phyloP scores from a whole-genome alignment of 2,888 invertebrate genomes.

The Cryptophagus acutangulus region DNA sequence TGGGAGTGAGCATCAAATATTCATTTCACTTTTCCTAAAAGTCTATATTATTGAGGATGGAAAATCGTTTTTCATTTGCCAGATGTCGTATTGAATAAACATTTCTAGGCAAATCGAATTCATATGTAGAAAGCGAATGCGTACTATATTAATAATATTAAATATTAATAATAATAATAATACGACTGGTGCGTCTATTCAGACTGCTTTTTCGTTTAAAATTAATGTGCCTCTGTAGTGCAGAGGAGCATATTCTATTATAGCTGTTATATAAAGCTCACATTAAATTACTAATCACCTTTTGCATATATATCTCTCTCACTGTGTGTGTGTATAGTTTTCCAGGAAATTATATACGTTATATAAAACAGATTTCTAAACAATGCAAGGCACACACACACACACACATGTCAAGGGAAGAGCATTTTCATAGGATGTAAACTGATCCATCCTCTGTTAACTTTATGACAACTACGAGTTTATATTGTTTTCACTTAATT shows the following conservation, averaged over 20 bases:
- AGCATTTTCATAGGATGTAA: constrained; percentile 3
- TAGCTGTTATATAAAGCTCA: not conserved
- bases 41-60: not conserved
- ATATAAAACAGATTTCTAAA: not conserved
- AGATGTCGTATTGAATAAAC: constrained; percentile 20
- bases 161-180: not conserved
- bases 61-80: constrained; percentile 13
- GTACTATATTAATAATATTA: not conserved
- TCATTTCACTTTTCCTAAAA: too few species aligned
- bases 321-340: not conserved
- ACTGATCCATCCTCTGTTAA: constrained; percentile 20
- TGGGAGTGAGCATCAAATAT: too few species aligned
- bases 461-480: constrained; percentile 14
- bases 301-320: not conserved
- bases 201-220: not conserved
- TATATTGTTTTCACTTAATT: constrained; percentile 23
- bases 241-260: not conserved
- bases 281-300: constrained; percentile 6
- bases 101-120: constrained; percentile 18
- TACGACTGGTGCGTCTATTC: not conserved
- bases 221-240: not conserved
- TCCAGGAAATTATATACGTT: not conserved
- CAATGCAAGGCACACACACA: not conserved
- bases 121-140: constrained; percentile 15
- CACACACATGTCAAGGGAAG: too few species aligned